Conservation (phyloP, 2,888 invertebrate species). For the Teleogryllus oceanicus region DNA sequence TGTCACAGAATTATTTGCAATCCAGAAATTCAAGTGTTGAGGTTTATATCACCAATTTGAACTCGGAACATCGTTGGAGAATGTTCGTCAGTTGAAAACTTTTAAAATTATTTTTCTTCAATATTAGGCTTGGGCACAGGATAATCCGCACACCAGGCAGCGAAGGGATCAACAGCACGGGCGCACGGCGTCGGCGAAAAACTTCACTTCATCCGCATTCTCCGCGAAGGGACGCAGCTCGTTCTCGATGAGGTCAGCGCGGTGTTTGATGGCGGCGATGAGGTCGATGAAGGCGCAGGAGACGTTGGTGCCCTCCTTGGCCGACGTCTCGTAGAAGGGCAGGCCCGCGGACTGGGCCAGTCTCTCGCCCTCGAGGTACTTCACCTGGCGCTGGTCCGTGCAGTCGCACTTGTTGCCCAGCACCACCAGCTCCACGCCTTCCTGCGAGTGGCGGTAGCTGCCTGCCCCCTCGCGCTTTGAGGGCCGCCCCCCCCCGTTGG, state of each 20-base stretch:
- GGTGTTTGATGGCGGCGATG: not conserved
- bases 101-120: too few species aligned
- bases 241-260: not conserved
- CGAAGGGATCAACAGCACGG: not conserved
- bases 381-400: not conserved
- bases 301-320: not conserved
- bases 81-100: too few species aligned
- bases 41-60: too few species aligned
- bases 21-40: too few species aligned
- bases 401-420: constrained; percentile 6
- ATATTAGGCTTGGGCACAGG: too few species aligned
- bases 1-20: too few species aligned
- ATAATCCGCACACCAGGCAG: too few species aligned
- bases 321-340: not conserved
- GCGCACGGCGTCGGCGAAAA: not conserved
- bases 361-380: not conserved
- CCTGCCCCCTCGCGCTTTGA: not conserved
- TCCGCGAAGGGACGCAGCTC: not conserved
- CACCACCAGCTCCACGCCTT: not conserved
- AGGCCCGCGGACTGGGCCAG: not conserved
- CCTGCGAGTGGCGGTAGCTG: not conserved
- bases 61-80: too few species aligned
- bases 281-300: not conserved
- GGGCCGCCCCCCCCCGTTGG: too few species aligned
- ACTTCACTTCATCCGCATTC: not conserved